Conservation (phyloP, 2,797 vertebrate genomes). For the Brachyalestes nurse region DNA sequence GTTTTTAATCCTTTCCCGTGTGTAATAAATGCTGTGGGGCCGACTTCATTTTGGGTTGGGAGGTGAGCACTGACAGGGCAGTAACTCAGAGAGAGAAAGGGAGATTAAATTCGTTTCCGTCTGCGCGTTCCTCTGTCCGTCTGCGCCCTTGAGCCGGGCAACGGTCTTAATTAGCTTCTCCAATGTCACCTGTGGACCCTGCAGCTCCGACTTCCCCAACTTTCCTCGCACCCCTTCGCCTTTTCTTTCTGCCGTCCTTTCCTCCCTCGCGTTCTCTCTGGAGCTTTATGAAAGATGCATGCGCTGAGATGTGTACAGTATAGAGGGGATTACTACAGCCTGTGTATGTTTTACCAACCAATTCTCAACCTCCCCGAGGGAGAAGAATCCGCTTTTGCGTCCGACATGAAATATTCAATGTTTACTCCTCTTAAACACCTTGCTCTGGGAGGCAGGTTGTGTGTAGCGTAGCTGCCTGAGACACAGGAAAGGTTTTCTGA, state of each 20-base stretch:
- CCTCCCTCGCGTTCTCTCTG: background rate
- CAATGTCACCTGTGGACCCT: background rate
- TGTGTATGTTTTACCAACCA: slow-evolving; percentile 1
- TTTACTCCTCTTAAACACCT: slow-evolving; percentile 17
- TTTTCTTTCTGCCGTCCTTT: background rate
- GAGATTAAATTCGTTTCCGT: background rate
- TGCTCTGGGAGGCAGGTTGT: background rate
- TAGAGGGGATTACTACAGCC: background rate
- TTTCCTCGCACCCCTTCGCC: background rate
- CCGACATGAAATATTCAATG: slow-evolving; percentile 28
- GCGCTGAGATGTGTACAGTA: background rate
- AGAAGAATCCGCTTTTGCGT: background rate
- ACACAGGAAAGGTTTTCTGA: background rate
- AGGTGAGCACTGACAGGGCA: slow-evolving; percentile 8
- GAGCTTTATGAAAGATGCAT: background rate
- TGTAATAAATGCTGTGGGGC: background rate
- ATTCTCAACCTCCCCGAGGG: background rate
- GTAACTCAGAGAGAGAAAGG: slow-evolving; percentile 1
- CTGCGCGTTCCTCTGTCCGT: background rate
- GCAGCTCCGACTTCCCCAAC: background rate
- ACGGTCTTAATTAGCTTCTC: slow-evolving; percentile 35
- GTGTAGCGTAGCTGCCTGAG: background rate
- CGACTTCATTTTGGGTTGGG: slow-evolving; percentile 6
- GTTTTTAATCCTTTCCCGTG: background rate
- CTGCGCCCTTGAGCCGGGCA: slow-evolving; percentile 15